phyloP scores from a whole-genome alignment of 2,888 invertebrate species.

The Bugulina stolonifera region DNA sequence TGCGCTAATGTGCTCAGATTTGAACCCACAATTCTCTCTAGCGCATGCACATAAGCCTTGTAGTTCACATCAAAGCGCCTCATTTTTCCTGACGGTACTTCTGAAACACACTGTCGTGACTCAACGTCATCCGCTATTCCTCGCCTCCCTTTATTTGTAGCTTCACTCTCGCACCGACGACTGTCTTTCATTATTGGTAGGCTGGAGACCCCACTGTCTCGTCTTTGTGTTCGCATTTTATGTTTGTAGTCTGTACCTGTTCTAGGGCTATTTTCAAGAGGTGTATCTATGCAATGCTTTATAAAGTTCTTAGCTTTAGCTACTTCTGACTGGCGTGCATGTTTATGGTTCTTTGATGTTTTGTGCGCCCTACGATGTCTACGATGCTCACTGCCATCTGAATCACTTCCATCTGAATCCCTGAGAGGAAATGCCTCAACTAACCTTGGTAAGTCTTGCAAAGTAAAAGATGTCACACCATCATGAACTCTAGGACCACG shows the following conservation, averaged over 20 bases:
- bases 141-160: neutral
- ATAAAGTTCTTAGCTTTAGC: conserved; percentile 13
- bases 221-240: neutral
- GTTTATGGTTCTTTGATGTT: neutral
- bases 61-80: conserved; percentile 6
- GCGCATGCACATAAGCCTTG: conserved; percentile 10
- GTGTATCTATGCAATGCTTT: neutral
- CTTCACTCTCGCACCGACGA: conserved; percentile 18
- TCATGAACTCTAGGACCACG: neutral
- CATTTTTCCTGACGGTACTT: conserved; percentile 17
- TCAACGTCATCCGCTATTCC: conserved; percentile 22
- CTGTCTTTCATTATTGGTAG: neutral
- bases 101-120: conserved; percentile 12
- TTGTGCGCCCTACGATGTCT: neutral
- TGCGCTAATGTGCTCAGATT: neutral
- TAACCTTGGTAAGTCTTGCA: neutral
- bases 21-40: neutral
- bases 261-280: neutral
- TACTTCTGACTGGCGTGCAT: neutral
- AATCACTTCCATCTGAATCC: neutral
- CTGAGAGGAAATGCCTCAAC: neutral
- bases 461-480: neutral
- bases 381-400: neutral
- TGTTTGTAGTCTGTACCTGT: neutral
- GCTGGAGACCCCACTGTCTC: neutral